phyloP scores from a whole-genome alignment of 2,797 vertebrate species.

The Sternarchorhynchus goeldii region DNA sequence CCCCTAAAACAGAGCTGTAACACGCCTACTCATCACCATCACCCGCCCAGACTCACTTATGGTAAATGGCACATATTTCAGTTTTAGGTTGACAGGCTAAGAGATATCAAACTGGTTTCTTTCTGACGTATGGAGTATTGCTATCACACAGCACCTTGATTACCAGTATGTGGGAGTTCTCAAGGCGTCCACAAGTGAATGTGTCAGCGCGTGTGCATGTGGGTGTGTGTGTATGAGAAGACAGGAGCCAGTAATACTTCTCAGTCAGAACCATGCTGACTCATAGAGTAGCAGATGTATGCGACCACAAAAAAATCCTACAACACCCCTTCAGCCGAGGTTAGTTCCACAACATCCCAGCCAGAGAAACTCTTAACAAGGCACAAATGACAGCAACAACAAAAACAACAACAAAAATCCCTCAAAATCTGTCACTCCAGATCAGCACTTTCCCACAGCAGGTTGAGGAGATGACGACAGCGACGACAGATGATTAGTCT shows the following conservation, averaged over 20 bases:
- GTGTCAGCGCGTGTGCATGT: slow-evolving; percentile 45
- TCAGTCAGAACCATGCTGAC: slow-evolving; percentile 56
- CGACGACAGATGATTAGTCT: slow-evolving; percentile 47
- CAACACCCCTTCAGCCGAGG: slow-evolving; percentile 12
- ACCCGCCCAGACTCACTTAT: slow-evolving; percentile 62
- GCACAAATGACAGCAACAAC: slow-evolving; percentile 37
- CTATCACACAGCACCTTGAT: slow-evolving; percentile 57
- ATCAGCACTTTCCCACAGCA: slow-evolving; percentile 28
- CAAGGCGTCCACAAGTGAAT: slow-evolving; percentile 45
- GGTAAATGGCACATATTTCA: slow-evolving; percentile 75
- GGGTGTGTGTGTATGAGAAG: slow-evolving; percentile 45
- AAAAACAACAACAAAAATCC: slow-evolving; percentile 14
- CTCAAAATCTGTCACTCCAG: not conserved
- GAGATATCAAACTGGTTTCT: slow-evolving; percentile 61
- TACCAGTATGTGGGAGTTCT: slow-evolving; percentile 49
- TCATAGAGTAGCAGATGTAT: slow-evolving; percentile 53
- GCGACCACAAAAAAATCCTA: slow-evolving; percentile 45
- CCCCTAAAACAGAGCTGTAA: slow-evolving; percentile 14
- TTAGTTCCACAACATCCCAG: slow-evolving; percentile 22
- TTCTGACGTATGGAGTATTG: slow-evolving; percentile 60
- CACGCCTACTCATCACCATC: slow-evolving; percentile 60
- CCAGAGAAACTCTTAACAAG: slow-evolving; percentile 11
- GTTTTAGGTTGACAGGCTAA: slow-evolving; percentile 62
- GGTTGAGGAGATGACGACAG: slow-evolving; percentile 23
- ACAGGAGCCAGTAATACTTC: slow-evolving; percentile 39